Conservation (phyloP, 2,113 vertebrate genomes). For the Siniperca knerii region DNA sequence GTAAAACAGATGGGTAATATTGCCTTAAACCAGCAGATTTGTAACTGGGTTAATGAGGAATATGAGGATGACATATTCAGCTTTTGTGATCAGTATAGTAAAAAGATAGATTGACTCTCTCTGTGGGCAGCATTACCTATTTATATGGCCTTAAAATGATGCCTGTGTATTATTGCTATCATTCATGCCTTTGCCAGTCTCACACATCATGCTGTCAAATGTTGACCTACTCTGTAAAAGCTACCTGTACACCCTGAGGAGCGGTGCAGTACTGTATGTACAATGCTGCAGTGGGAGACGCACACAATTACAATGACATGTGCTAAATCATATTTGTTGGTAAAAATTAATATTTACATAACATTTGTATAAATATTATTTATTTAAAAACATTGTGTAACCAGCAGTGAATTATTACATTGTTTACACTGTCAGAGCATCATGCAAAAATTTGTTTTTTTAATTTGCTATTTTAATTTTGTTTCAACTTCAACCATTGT, state of each 20-base stretch:
- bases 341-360: constrained; percentile 30
- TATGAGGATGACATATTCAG: not conserved
- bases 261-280: constrained; percentile 55
- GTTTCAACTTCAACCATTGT: constrained; percentile 35
- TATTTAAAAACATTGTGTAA: constrained; percentile 25
- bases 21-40: constrained; percentile 33
- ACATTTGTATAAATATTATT: constrained; percentile 58
- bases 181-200: constrained; percentile 57
- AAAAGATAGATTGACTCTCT: not conserved
- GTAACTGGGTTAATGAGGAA: not conserved
- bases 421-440: constrained; percentile 18
- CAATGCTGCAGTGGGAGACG: constrained; percentile 38
- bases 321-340: constrained; percentile 45
- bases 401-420: constrained; percentile 20
- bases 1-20: not conserved
- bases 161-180: constrained; percentile 29
- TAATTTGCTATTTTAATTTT: constrained; percentile 25
- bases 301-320: constrained; percentile 32
- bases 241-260: constrained; percentile 45
- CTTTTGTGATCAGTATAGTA: not conserved
- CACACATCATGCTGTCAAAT: constrained; percentile 44
- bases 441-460: not conserved
- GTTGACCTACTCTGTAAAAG: constrained; percentile 21
- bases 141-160: constrained; percentile 35
- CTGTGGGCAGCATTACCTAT: not conserved